Evolutionary conservation across 2,888 invertebrate species (phyloP).

Genomic region (Euzetes globulus): DNA sequence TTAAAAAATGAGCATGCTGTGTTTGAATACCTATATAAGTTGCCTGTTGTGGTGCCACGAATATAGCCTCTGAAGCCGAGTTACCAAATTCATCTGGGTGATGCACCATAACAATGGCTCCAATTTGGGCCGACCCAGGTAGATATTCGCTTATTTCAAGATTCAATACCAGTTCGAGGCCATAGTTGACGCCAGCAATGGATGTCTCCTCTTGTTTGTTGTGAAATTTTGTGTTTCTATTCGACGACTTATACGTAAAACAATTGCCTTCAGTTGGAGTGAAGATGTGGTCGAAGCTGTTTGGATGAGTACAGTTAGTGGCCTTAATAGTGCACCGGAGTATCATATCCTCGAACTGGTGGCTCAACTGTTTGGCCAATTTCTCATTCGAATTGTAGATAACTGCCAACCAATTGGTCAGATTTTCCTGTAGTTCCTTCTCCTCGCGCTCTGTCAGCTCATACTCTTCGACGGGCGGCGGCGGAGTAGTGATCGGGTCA

Average conservation of each 20-base stretch:
- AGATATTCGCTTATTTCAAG: slow-evolving; percentile 37
- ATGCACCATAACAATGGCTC: slow-evolving; percentile 40
- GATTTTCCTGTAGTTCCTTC: slow-evolving; percentile 38
- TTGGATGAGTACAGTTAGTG: slow-evolving; percentile 36
- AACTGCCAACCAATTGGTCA: slow-evolving; percentile 39
- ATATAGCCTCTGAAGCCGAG: slow-evolving; percentile 39
- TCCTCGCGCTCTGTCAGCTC: slow-evolving; percentile 38
- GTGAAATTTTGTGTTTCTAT: neutral
- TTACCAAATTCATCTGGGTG: slow-evolving; percentile 37
- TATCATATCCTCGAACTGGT: slow-evolving; percentile 41
- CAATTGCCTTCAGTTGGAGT: slow-evolving; percentile 40
- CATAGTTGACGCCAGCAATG: slow-evolving; percentile 38
- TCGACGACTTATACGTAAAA: slow-evolving; percentile 36
- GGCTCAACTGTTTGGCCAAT: slow-evolving; percentile 36
- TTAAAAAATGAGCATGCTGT: too few relatives aligned
- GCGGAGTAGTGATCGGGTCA: neutral
- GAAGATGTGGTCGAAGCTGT: slow-evolving; percentile 36
- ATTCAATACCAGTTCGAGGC: slow-evolving; percentile 39
- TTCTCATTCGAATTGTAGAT: slow-evolving; percentile 37
- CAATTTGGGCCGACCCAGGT: slow-evolving; percentile 37
- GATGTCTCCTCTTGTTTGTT: slow-evolving; percentile 35
- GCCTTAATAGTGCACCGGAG: slow-evolving; percentile 40
- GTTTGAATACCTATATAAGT: slow-evolving; percentile 36
- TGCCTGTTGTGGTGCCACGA: slow-evolving; percentile 37
- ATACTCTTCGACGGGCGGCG: slow-evolving; percentile 29